Evolutionary conservation across 2,888 invertebrate genomes (phyloP).

Genomic region (Caenorhabditis drosophilae): DNA sequence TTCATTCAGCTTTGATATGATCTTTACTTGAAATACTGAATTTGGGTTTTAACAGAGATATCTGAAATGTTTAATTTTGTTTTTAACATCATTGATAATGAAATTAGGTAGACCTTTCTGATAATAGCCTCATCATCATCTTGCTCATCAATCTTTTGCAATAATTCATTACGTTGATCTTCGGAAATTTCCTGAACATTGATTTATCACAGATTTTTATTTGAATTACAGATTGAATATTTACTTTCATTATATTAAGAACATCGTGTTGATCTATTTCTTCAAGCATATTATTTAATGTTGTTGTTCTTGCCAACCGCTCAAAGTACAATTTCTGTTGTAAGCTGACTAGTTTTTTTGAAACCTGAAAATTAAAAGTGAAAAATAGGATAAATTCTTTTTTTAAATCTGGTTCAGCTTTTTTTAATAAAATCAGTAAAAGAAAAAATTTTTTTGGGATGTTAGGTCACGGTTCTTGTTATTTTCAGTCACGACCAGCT

Average conservation of each 20-base stretch:
- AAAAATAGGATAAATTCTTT: too few species aligned
- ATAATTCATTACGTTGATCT: slow-evolving; percentile 42
- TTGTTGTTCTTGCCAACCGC: slow-evolving; percentile 47
- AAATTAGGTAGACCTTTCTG: slow-evolving; percentile 40
- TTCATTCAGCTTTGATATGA: too few species aligned
- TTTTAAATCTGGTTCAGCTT: too few species aligned
- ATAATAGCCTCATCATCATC: slow-evolving; percentile 44
- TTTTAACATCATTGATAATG: too few species aligned
- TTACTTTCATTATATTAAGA: slow-evolving; percentile 43
- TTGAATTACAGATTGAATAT: not conserved
- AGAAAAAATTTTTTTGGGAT: too few species aligned
- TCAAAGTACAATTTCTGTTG: slow-evolving; percentile 54
- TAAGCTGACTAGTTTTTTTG: slow-evolving; percentile 44
- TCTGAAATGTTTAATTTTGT: too few species aligned
- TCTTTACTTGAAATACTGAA: too few species aligned
- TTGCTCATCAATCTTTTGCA: slow-evolving; percentile 43
- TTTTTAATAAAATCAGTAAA: too few species aligned
- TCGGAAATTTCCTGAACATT: slow-evolving; percentile 38
- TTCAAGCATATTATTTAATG: slow-evolving; percentile 29
- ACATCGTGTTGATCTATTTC: slow-evolving; percentile 17
- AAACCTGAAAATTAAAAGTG: slow-evolving; percentile 51
- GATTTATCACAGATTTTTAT: not conserved
- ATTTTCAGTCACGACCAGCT: too few species aligned
- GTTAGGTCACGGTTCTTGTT: too few species aligned
- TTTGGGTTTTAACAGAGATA: too few species aligned